Conservation (phyloP, 2,797 vertebrate species). For the Meda fulgida region DNA sequence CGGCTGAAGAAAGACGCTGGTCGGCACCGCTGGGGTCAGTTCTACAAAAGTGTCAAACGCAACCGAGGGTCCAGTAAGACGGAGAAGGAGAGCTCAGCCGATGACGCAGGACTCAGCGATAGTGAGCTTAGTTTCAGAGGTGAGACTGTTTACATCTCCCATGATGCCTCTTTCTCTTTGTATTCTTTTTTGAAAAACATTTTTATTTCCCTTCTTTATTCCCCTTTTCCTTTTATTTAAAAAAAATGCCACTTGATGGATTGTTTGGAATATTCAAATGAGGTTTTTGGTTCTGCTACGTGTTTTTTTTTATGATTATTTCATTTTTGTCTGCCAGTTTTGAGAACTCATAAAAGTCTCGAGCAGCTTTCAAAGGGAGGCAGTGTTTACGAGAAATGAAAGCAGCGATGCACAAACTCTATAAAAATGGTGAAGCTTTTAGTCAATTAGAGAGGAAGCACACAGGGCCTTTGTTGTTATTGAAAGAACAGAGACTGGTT, state of each 20-base stretch:
- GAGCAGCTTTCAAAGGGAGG: slow-evolving; percentile 72
- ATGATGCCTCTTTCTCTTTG: slow-evolving; percentile 48
- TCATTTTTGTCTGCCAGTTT: slow-evolving; percentile 70
- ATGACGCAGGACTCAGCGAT: slow-evolving; percentile 96
- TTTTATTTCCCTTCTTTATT: slow-evolving; percentile 27
- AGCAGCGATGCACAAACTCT: slow-evolving; percentile 79
- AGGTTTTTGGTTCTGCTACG: slow-evolving; percentile 63
- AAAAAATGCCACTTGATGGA: slow-evolving; percentile 62
- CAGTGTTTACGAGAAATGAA: slow-evolving; percentile 78
- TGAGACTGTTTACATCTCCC: slow-evolving; percentile 57
- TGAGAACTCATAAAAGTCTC: slow-evolving; percentile 74
- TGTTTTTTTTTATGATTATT: slow-evolving; percentile 64
- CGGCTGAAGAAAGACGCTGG: slow-evolving; percentile 96
- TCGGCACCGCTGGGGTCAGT: slow-evolving; percentile 96
- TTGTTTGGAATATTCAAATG: slow-evolving; percentile 59
- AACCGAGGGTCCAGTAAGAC: slow-evolving; percentile 86
- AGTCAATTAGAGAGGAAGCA: slow-evolving; percentile 77
- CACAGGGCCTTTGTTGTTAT: slow-evolving; percentile 70
- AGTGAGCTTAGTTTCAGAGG: slow-evolving; percentile 98
- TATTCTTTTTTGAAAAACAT: slow-evolving; percentile 57
- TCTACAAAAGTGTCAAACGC: slow-evolving; percentile 95
- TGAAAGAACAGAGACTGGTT: slow-evolving; percentile 66
- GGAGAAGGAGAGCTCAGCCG: slow-evolving; percentile 95
- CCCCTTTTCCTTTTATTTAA: slow-evolving; percentile 42
- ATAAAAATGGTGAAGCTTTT: slow-evolving; percentile 81